Evolutionary conservation across 2,113 vertebrate species (phyloP), one percentile per base, ranked within the genome.

Genomic region (Rousettus leschenaultii): DNA sequence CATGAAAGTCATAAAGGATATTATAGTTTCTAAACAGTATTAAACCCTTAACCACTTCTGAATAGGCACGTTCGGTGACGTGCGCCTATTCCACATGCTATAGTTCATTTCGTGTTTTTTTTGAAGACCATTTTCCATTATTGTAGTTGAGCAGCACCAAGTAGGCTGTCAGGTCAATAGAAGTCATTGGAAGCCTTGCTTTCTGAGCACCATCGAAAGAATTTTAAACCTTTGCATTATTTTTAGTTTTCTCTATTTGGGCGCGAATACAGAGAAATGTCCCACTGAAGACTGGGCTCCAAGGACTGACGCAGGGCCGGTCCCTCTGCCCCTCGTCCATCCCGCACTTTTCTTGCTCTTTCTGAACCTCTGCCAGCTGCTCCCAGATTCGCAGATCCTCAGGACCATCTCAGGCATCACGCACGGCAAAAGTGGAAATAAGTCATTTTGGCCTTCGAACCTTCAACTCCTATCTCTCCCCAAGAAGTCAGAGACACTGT

Each of bases 361-460:
- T 96, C 89, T 94, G 97, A 97, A 97, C 97, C 97, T 98, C 88
- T 97, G 86, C 89, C 95, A 97, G 95, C 97, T 98, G 97, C 98
- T 98, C 97, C 95, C 96, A 97, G 96, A 97, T 91, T 90, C 94
- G 95, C 43, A 92, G 97, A 97, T 95, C 97, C 98, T 99, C 98
- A 98, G 98, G 98, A 98, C 98, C 98, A 98, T 98, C 98, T 98
- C 98, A 98, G 98, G 98, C 98, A 97, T 66, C 45, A 97, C 96
- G 98, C 97, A 95, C 65, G 97, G 97, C 98, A 97, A 97, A 98
- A 97, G 94, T 97, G 96, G 97, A 97, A 97, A 94, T 89, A 94
- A 96, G 94, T 98, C 97, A 78, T 97, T 89, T 96, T 98, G 97
- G 97, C 98, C 98, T 98, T 98, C 96, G 82, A 15, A 97, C 95